Evolutionary conservation across 2,113 vertebrate species (phyloP), one percentile per base, ranked within the genome.

Genomic region (Tragelaphus imberbis): DNA sequence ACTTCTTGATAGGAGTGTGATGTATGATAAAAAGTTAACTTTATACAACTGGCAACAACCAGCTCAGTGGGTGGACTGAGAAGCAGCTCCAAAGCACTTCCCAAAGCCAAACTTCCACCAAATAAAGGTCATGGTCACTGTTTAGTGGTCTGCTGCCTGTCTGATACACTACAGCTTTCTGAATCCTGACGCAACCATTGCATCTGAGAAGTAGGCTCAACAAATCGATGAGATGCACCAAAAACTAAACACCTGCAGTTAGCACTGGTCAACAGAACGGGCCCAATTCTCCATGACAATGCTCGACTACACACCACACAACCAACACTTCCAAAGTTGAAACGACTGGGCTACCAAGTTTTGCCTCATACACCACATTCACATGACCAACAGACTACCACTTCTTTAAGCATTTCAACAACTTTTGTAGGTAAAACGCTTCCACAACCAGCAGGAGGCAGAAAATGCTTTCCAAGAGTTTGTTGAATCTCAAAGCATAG

Each of bases 401-500:
- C 68, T 71, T 71, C n/a, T 71, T 6, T 11, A 36, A 71, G 68
- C 68, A 12, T 23, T 71, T 36, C 68, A 71, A 44, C 71, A 40
- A 44, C 23, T 27, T 77, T 27, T 44, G 36, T 27, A 77, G 10
- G 36, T 12, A 44, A 44, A 77, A 40, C 1, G 19, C n/a, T 71
- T 71, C 19, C 68, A 71, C n/a, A 71, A 40, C 68, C n/a, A 40
- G n/a, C 2, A 71, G 65, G n/a, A 71, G 19, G 68, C 68, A 71
- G 68, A 71, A 71, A 71, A 71, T 40, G 68, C 68, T 71, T 71
- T 71, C 68, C 68, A 40, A 71, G 68, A 71, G n/a, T 71, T 71
- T 5, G 5, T 0, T 71, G n/a, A 71, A 40, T 40, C n/a, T 71
- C n/a, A 71, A 40, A 71, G 19, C n/a, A 40, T 40, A n/a, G 23